Conservation (phyloP, 2,113 vertebrate species). For the Xenotilapia leptura region DNA sequence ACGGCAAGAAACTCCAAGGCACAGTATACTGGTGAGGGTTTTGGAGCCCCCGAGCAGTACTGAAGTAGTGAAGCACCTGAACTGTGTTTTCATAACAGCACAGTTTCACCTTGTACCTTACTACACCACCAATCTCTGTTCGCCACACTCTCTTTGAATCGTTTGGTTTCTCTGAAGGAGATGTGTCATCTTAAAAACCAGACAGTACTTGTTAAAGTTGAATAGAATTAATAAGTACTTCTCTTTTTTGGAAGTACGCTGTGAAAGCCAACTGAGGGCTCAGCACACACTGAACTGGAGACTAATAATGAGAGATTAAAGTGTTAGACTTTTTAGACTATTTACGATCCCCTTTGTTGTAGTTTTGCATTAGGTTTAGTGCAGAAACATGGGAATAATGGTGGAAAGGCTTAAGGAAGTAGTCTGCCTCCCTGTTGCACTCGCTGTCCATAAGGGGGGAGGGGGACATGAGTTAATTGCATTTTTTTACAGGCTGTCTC, state of each 20-base stretch:
- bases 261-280: not conserved
- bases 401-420: constrained; percentile 23
- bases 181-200: not conserved
- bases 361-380: not conserved
- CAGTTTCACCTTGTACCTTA: not conserved
- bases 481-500: constrained; percentile 56
- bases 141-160: not conserved
- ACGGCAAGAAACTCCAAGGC: not conserved
- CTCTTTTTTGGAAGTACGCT: not conserved
- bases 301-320: not conserved
- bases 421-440: constrained; percentile 30
- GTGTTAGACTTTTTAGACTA: not conserved
- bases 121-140: not conserved
- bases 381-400: constrained; percentile 15
- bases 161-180: not conserved
- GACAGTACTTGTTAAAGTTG: not conserved
- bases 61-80: not conserved
- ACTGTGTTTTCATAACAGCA: constrained; percentile 23
- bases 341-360: not conserved
- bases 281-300: not conserved
- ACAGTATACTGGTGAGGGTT: not conserved
- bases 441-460: constrained; percentile 2
- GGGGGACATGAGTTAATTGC: constrained; percentile 55
- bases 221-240: not conserved
- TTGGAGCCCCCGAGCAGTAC: not conserved